Evolutionary conservation across 2,888 invertebrate species (phyloP), one percentile per base, ranked within the genome.

Genomic region (Tetrapedia diversipes): DNA sequence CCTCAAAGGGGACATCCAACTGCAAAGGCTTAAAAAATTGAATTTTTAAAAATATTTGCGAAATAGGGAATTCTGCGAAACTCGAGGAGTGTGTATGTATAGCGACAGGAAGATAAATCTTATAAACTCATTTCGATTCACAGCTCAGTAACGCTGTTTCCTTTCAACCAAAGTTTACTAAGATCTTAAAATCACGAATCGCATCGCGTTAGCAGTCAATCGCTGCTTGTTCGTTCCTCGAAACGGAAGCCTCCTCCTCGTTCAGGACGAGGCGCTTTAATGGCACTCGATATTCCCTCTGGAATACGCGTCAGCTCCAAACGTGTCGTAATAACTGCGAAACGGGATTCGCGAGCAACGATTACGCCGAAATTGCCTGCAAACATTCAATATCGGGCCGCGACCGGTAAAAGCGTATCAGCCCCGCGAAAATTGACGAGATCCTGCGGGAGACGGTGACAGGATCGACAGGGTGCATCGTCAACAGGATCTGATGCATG

Each of bases 341-440:
- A 87, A 86, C 86, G 82, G 85, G 84, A 83, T 83, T n/a, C 85
- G 81, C 80, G 85, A 74, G 83, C 84, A 82, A 82, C 88, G 86
- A 89, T 89, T 88, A 89, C 87, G 82, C 75, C 74, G 86, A 87
- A 89, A 89, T 90, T 87, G 89, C 86, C 84, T 86, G 89, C 88
- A 87, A 88, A 88, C 89, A 87, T 90, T 90, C 89, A 90, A 90
- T 90, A 90, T 89, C 87, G 87, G 77, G 69, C 56, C 51, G 39
- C 39, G 53, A 4, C 61, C 77, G 82, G 86, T 84, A 87, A 87
- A 89, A 86, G 89, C 86, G 76, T 77, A 71, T 77, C 80, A 53
- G 69, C 29, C 82, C 79, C 85, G 85, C 85, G 86, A 88, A 90
- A 89, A 89, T 90, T 88, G 86, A 85, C 88, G 88, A n/a, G n/a